Conservation (phyloP, 64 coral and sea anemone genomes). For the Cladopsammia gracilis region DNA sequence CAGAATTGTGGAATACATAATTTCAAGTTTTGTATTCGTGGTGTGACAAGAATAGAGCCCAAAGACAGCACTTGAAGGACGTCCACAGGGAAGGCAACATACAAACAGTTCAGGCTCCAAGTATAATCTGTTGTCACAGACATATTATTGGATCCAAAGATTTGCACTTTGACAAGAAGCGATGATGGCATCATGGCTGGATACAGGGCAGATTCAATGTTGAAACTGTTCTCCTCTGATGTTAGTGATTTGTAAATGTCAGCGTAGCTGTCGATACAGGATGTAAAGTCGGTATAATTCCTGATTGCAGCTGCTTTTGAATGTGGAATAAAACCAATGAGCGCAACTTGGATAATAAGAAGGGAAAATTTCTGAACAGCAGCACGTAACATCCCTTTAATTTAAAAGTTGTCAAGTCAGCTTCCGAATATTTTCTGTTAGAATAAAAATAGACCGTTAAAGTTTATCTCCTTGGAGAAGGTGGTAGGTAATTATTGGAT, state of each 20-base stretch:
- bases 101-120: constrained; percentile 14
- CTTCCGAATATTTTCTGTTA: no score
- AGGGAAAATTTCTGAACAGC: no score
- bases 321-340: no score
- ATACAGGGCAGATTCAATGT: constrained; percentile 20
- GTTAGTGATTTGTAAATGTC: neutral
- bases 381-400: no score
- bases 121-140: neutral
- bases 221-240: constrained; percentile 1
- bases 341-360: no score
- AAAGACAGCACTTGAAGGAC: neutral
- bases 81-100: neutral
- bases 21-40: neutral
- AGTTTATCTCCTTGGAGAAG: no score
- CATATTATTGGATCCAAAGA: neutral
- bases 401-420: no score
- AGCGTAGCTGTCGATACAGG: neutral
- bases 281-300: no score
- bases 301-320: no score
- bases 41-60: neutral
- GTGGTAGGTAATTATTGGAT: no score
- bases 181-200: neutral
- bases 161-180: neutral
- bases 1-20: neutral
- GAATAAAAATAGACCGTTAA: no score